phyloP scores from a whole-genome alignment of 2,797 vertebrate species.

The Neomorphus geoffroyi region DNA sequence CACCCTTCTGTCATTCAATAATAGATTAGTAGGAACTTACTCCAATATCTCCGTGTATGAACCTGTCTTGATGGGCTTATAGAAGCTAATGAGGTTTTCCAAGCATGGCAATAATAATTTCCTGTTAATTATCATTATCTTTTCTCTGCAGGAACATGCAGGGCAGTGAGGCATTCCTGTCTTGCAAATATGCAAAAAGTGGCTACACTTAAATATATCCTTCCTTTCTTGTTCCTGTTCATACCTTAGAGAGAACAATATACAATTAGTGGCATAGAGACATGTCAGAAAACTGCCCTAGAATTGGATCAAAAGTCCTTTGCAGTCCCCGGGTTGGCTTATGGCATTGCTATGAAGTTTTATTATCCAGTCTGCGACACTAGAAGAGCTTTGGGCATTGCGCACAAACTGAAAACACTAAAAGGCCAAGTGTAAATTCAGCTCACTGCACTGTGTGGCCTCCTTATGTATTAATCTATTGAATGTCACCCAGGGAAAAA shows the following conservation, averaged over 20 bases:
- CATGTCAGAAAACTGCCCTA: not conserved
- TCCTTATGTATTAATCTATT: conserved; percentile 22
- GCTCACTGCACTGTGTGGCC: not conserved
- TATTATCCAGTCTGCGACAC: not conserved
- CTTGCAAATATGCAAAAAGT: not conserved
- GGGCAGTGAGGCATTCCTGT: not conserved
- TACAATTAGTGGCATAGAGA: not conserved
- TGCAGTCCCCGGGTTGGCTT: not conserved
- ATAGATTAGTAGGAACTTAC: not conserved
- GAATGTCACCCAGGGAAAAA: not conserved
- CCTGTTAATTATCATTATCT: not conserved
- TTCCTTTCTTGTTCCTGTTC: not conserved
- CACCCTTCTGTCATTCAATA: not conserved
- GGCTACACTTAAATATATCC: not conserved
- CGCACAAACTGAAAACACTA: conserved; percentile 8
- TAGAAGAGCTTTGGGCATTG: conserved; percentile 8
- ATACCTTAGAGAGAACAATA: not conserved
- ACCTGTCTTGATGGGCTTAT: not conserved
- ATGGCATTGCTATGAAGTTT: not conserved
- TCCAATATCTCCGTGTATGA: not conserved
- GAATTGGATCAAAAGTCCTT: not conserved
- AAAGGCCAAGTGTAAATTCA: conserved; percentile 43
- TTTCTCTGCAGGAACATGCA: not conserved
- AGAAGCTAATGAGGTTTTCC: not conserved
- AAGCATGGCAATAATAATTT: not conserved